Conservation (phyloP, 2,888 invertebrate species). For the Chymomyza fuscimana region DNA sequence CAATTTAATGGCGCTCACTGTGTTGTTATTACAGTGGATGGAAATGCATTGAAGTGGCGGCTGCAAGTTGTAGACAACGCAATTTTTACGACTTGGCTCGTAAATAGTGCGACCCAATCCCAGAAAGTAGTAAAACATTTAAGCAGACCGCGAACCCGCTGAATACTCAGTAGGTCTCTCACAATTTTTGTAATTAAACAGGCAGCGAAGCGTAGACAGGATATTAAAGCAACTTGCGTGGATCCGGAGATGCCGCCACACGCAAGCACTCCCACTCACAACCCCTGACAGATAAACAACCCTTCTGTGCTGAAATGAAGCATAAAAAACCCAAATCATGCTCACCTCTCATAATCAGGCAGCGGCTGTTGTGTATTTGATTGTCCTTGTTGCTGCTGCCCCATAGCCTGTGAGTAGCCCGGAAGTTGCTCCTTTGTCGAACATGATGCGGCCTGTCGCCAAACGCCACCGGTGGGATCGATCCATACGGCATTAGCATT, state of each 20-base stretch:
- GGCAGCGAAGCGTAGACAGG: constrained; percentile 67
- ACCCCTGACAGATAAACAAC: constrained; percentile 52
- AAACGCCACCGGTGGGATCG: constrained; percentile 80
- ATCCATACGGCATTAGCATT: constrained; percentile 77
- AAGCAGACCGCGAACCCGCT: constrained; percentile 39
- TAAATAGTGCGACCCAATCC: constrained; percentile 46
- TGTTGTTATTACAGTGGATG: constrained; percentile 25
- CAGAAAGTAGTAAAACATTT: constrained; percentile 45
- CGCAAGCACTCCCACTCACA: constrained; percentile 4
- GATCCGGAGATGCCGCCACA: constrained; percentile 8
- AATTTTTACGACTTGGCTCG: constrained; percentile 62
- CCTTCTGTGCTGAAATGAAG: constrained; percentile 2
- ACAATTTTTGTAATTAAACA: constrained; percentile 67
- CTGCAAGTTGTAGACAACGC: constrained; percentile 30
- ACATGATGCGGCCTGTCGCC: constrained; percentile 78
- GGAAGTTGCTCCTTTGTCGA: constrained; percentile 79
- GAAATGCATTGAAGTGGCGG: constrained; percentile 10
- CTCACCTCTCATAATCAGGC: constrained; percentile 80
- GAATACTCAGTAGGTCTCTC: background rate
- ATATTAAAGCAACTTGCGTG: constrained; percentile 68
- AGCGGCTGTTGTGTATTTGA: constrained; percentile 72
- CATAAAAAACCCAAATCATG: constrained; percentile 43
- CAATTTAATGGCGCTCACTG: constrained; percentile 74
- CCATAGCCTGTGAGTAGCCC: constrained; percentile 79
- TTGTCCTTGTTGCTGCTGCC: constrained; percentile 57